Base-by-base conservation (phyloP, 2,888 invertebrate genomes). In the Hedychridium roseum region DNA sequence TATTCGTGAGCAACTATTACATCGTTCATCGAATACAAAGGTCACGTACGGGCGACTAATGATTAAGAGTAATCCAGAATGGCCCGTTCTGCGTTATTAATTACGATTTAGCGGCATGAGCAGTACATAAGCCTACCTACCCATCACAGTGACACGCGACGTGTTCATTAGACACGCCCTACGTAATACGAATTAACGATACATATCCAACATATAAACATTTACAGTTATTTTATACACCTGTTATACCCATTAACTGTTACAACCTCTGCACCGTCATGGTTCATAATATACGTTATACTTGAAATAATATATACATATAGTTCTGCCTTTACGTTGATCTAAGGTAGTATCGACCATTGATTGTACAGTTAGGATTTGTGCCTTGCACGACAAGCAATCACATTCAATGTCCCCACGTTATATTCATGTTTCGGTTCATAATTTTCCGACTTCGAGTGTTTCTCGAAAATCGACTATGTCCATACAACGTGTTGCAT, bases 301-400 rank as follows among this genome's bases (percentile, higher is more conserved):
- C n/a, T n/a, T n/a, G n/a, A n/a, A n/a, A n/a, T n/a, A n/a, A n/a
- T n/a, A n/a, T n/a, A n/a, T n/a, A n/a, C n/a, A n/a, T n/a, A n/a
- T n/a, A n/a, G n/a, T n/a, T n/a, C n/a, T n/a, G n/a, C n/a, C n/a
- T n/a, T n/a, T n/a, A n/a, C n/a, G n/a, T n/a, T n/a, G 43, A 41
- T 43, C 28, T 47, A 47, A 50, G 58, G 48, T 41, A 57, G 60
- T 61, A 59, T 66, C 64, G 60, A 66, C 54, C 63, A 68, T 57
- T 73, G 70, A 74, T 73, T 71, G 69, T 72, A 73, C 70, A 55
- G 66, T 64, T 67, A 71, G 51, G 57, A 64, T 66, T 62, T 62
- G 66, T 73, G 71, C 64, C 54, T 39, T 45, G 64, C 62, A 65
- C 66, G 54, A 53, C 50, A 65, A 71, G 58, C 64, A 58, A 71